A percentile compares a stretch with the other conserved stretches of the same genome.
Evolutionary conservation across 2,113 vertebrate genomes (phyloP).

Genomic region (Ciconia maguari): DNA sequence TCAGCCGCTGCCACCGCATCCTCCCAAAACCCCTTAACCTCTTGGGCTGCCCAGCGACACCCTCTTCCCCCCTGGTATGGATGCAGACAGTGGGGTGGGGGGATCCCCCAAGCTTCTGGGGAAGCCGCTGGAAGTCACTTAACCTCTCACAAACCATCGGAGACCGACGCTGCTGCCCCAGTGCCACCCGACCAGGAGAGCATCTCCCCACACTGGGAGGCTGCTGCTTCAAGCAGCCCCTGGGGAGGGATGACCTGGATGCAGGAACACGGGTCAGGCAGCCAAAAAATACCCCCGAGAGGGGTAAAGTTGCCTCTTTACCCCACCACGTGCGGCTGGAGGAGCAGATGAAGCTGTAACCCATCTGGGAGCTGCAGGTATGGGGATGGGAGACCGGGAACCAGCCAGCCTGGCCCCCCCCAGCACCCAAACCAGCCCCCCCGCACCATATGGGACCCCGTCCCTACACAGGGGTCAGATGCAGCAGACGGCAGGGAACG

Average conservation of each 20-base stretch:
- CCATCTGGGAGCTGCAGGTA: background rate
- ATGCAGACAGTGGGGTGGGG: background rate
- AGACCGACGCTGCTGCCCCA: accelerated
- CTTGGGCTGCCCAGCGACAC: accelerated
- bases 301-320: background rate
- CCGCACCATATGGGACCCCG: accelerated
- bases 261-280: background rate
- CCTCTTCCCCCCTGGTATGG: accelerated
- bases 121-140: background rate
- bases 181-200: background rate
- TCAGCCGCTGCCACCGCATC: background rate
- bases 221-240: background rate
- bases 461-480: background rate
- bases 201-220: accelerated
- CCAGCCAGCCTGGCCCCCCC: background rate
- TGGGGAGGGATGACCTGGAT: accelerated
- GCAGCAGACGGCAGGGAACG: constrained; percentile 11
- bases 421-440: background rate
- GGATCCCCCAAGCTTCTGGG: background rate
- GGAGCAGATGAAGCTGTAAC: background rate
- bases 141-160: background rate
- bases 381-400: background rate
- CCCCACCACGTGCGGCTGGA: background rate
- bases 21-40: background rate
- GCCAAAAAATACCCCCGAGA: background rate